Base-by-base conservation (phyloP, 2,888 invertebrate genomes). In the Trissoscelio sp. region DNA sequence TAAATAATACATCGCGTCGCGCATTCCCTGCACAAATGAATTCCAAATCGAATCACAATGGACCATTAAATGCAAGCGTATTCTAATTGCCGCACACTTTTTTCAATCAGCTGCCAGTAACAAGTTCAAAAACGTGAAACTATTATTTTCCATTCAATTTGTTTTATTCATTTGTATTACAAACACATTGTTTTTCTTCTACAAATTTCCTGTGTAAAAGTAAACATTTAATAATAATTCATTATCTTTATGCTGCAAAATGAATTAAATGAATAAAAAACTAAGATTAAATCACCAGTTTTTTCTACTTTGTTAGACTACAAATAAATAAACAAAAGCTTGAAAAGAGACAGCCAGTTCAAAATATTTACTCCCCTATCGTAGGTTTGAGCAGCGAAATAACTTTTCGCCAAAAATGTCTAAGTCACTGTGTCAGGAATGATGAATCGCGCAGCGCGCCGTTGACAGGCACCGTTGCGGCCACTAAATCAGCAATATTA, bases 401-500 rank as follows among this genome's bases (percentile, higher is more conserved):
- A 53, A 37, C 46, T 70, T 70, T 69, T 64, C 46, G 64, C 55
- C 28, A 64, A 70, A 78, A 66, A 31, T 14, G 28, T 62, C 44
- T 39, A 28, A 51, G 22, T 46, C 14, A 11, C 3, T 5, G 66
- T 44, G 58, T 70, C 62, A 53, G 39, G 53, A 60, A 75, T 75
- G 67, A 75, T 67, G 51, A 46, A 75, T 75, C 37, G 31, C 53
- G 16, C 39, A n/a, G 46, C 12, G 48, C 39, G 46, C 44, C 53
- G 60, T 42, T 53, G 60, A 60, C 62, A 22, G 39, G 34, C n/a
- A 55, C 44, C 34, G 48, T 20, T 64, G 31, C 12, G 57, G 46
- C 28, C 28, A 34, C 34, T 77, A 78, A 78, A 69, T 78, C 70
- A 64, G 64, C 44, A 42, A 64, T 60, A 70, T 75, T 44, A 48